Percentiles rank a stretch among this genome's conserved stretches.
These are phyloP conservation scores for Numenius phaeopus DNA, from an alignment of 2,797 vertebrate species.

Conservation along the genomic window DNA sequence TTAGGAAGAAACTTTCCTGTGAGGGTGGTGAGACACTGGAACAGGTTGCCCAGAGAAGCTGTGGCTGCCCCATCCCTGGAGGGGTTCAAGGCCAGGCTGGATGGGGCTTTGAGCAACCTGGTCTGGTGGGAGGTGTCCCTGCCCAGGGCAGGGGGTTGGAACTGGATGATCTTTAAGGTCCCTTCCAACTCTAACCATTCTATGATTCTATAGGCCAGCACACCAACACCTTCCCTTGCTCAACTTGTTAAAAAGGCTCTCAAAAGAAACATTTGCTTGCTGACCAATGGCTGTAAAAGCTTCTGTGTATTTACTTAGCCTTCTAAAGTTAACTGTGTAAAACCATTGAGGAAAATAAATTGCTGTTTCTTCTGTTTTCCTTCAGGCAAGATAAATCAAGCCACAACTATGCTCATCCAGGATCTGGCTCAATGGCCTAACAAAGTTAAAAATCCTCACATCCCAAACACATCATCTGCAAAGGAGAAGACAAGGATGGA, in stretches of 20 bases:
- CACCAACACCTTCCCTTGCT: not conserved
- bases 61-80: too few relatives aligned
- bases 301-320: not conserved
- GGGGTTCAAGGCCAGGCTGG: too few relatives aligned
- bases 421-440: not conserved
- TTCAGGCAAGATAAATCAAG: not conserved
- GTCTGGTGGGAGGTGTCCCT: too few relatives aligned
- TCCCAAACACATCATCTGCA: not conserved
- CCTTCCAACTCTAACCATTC: too few relatives aligned
- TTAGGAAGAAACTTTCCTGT: too few relatives aligned
- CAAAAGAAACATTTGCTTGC: not conserved
- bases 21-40: too few relatives aligned
- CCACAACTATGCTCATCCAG: not conserved
- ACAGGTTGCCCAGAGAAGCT: too few relatives aligned
- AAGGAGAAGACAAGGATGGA: not conserved
- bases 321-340: not conserved
- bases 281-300: not conserved
- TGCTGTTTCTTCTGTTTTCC: not conserved
- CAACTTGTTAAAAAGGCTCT: not conserved
- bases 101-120: too few relatives aligned
- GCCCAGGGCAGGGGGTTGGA: too few relatives aligned
- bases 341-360: not conserved
- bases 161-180: too few relatives aligned
- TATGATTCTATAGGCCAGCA: not conserved
- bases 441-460: not conserved